phyloP scores from a whole-genome alignment of 1,140 invertebrate species.

The Drosophila willistoni region DNA sequence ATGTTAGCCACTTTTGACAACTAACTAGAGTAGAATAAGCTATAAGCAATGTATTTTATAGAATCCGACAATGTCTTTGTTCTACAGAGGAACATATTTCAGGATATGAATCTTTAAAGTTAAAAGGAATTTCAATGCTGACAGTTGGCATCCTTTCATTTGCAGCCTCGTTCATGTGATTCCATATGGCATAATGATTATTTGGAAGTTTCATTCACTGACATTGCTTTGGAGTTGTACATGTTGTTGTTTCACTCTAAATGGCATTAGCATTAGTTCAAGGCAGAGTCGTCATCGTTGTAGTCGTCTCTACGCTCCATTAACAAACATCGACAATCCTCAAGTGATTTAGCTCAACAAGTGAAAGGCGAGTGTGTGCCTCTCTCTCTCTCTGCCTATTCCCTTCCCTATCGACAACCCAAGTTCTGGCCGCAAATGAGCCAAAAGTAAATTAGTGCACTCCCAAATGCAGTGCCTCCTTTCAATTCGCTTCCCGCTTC shows the following conservation, averaged over 20 bases:
- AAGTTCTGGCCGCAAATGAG: conserved; percentile 37
- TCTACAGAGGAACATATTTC: neutral
- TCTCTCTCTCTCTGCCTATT: neutral
- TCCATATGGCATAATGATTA: neutral
- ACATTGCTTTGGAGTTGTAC: neutral
- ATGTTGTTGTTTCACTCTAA: conserved; percentile 5
- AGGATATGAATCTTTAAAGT: neutral
- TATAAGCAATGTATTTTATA: neutral
- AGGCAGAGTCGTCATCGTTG: neutral
- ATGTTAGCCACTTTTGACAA: neutral
- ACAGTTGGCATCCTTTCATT: neutral
- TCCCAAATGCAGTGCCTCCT: conserved; percentile 20
- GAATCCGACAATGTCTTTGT: neutral
- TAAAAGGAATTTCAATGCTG: neutral
- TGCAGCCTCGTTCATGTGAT: neutral
- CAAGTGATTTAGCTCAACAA: conserved; percentile 57
- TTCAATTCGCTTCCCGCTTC: neutral
- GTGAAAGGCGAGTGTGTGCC: conserved; percentile 32
- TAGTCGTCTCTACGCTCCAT: conserved; percentile 24
- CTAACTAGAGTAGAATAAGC: neutral
- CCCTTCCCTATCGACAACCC: conserved; percentile 1
- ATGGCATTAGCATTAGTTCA: conserved; percentile 14
- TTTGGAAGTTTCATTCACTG: neutral
- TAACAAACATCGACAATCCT: conserved; percentile 27
- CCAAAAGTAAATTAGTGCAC: conserved; percentile 59